Percentiles rank a stretch among this genome's conserved stretches.
Evolutionary conservation across 23 tunicate species (phyloP).

Genomic region (Oikopleura dioica): DNA sequence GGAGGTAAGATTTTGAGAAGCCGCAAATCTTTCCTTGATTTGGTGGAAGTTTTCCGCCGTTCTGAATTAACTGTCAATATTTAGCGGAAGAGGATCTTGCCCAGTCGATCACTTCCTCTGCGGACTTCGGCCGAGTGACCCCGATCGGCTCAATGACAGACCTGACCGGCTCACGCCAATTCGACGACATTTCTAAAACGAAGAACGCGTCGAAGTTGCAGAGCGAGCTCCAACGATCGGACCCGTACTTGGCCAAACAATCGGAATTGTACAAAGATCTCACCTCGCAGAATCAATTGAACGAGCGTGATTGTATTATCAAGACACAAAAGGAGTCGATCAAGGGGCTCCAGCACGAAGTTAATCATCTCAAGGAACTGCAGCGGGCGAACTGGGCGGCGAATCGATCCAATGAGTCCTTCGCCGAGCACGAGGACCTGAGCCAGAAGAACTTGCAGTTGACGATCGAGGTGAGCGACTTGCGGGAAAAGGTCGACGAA

Average conservation of each 20-base stretch:
- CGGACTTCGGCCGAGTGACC: neutral
- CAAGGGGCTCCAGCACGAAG: neutral
- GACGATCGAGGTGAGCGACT: neutral
- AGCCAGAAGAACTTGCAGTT: neutral
- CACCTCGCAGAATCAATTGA: neutral
- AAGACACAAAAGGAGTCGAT: neutral
- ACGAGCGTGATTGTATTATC: neutral
- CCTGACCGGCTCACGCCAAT: too few relatives aligned
- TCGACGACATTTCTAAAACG: too few relatives aligned
- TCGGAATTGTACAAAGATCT: too few relatives aligned
- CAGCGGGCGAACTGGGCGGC: neutral
- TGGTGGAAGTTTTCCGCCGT: neutral
- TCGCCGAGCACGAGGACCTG: slow-evolving; percentile 1
- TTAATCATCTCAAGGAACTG: neutral
- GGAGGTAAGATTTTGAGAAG: neutral
- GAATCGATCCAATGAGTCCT: neutral
- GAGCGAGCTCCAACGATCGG: neutral
- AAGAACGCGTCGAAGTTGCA: neutral
- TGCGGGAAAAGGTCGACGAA: neutral
- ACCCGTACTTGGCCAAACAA: too few relatives aligned
- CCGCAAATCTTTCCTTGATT: neutral
- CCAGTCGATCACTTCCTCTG: neutral
- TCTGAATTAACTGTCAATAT: too few relatives aligned
- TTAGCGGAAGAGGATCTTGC: too few relatives aligned
- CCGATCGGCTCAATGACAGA: neutral